Percentiles rank a stretch among this genome's conserved stretches.
These are phyloP conservation scores for Egretta garzetta DNA, from an alignment of 2,113 vertebrate species.

Conservation along the genomic window DNA sequence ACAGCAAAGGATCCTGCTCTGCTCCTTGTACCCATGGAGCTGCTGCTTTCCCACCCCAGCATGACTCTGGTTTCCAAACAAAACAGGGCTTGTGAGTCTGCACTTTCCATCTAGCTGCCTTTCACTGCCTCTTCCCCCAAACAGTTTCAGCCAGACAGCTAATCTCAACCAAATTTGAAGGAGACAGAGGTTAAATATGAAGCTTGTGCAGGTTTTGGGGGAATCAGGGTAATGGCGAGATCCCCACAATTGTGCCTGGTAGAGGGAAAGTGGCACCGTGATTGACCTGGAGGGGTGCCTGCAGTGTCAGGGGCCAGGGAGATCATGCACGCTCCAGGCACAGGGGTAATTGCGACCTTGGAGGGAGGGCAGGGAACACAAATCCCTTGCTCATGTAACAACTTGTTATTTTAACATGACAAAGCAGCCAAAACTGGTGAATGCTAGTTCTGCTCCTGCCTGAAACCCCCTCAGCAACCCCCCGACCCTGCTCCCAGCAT, in stretches of 20 bases:
- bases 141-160: neutral
- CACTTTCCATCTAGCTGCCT: neutral
- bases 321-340: neutral
- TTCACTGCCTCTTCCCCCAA: neutral
- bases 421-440: neutral
- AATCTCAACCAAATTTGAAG: neutral
- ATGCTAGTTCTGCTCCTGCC: neutral
- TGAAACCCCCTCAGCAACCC: neutral
- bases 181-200: neutral
- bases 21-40: neutral
- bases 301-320: neutral
- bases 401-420: neutral
- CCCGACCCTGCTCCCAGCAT: neutral
- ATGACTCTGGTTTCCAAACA: fast-evolving
- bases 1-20: neutral
- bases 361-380: neutral
- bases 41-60: neutral
- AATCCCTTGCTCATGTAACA: neutral
- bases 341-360: neutral
- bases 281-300: fast-evolving
- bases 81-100: neutral
- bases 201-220: neutral
- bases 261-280: fast-evolving
- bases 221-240: neutral
- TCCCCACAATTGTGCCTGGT: neutral